A percentile compares a stretch with the other conserved stretches of the same genome.
phyloP scores from a whole-genome alignment of 2,797 vertebrate genomes.

The Poecile montanus region DNA sequence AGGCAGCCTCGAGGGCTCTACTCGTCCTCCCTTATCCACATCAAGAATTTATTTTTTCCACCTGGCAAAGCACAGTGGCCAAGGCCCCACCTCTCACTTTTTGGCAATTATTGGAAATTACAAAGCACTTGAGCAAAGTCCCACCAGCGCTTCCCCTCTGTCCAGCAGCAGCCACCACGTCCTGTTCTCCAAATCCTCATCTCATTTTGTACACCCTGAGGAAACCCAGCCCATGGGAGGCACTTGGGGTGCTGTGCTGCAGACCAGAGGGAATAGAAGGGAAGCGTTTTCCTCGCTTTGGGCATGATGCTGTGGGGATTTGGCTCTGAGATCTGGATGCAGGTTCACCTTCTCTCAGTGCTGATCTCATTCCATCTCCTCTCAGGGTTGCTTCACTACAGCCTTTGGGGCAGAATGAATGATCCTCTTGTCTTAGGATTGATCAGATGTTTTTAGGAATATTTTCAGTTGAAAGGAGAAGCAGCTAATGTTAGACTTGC shows the following conservation, averaged over 20 bases:
- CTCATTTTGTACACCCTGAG: rapidly evolving
- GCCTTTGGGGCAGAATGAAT: neutral
- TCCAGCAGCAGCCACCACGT: neutral
- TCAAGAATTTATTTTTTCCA: neutral
- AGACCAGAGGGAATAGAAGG: rapidly evolving
- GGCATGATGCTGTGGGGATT: rapidly evolving
- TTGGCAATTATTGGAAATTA: neutral
- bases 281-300: rapidly evolving
- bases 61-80: neutral
- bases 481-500: neutral
- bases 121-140: neutral
- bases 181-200: neutral
- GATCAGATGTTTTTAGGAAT: neutral
- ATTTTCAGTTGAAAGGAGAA: neutral
- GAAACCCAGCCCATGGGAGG: rapidly evolving
- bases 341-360: neutral
- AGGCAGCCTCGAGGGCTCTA: neutral
- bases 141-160: rapidly evolving
- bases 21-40: neutral
- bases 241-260: rapidly evolving
- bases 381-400: rapidly evolving
- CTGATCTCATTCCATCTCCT: neutral
- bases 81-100: neutral
- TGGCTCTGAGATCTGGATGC: neutral
- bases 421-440: neutral